These are phyloP conservation scores for Pelecanus crispus DNA, from an alignment of 2,113 vertebrate genomes.

Conservation along the genomic window DNA sequence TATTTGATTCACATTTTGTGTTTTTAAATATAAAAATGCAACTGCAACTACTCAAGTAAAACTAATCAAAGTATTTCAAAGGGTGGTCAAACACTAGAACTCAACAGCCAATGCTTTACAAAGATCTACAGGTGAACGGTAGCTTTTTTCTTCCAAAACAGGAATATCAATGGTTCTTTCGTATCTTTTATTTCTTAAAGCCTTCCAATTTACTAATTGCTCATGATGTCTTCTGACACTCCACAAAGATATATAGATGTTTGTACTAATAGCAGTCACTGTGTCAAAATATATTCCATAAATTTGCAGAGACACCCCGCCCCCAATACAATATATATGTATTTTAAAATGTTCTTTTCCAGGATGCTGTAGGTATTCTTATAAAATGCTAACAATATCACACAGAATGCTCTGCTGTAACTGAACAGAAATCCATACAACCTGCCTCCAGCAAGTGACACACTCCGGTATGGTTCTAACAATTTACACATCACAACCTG, in stretches of 20 bases:
- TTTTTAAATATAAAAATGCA: background rate
- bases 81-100: background rate
- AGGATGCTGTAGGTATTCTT: background rate
- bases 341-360: background rate
- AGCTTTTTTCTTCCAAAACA: background rate
- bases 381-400: background rate
- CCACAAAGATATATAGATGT: background rate
- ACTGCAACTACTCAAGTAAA: background rate
- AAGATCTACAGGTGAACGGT: accelerated
- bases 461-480: background rate
- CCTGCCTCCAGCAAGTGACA: background rate
- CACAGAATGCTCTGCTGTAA: background rate
- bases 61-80: background rate
- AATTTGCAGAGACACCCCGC: background rate
- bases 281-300: background rate
- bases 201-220: background rate
- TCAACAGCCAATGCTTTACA: background rate
- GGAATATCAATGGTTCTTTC: background rate
- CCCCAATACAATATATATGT: background rate
- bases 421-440: background rate
- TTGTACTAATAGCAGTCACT: background rate
- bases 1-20: background rate
- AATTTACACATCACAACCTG: background rate
- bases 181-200: background rate
- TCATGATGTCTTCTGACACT: background rate